A percentile compares a stretch with the other conserved stretches of the same genome.
These are phyloP conservation scores for Apostichopus japonicus DNA, from an alignment of 35 echinoderm and acorn worm species.

Conservation along the genomic window DNA sequence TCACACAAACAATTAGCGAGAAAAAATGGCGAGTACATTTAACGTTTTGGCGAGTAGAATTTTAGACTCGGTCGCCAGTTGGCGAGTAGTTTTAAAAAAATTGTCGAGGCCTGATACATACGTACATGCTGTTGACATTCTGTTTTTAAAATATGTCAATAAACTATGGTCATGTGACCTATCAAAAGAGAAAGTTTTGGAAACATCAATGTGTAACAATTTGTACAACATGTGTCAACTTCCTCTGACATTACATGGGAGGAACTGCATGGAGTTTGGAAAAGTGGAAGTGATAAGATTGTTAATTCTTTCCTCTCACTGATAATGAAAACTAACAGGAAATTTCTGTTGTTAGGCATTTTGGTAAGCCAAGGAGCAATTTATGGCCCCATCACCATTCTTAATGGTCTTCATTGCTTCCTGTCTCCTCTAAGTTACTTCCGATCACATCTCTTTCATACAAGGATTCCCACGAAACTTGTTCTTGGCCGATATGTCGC, in stretches of 20 bases:
- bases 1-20: too few relatives aligned
- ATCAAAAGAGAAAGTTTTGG: neutral
- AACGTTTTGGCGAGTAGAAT: too few relatives aligned
- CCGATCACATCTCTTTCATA: neutral
- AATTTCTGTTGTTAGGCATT: conserved; percentile 5
- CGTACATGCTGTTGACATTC: too few relatives aligned
- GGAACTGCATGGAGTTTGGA: neutral
- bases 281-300: conserved; percentile 18
- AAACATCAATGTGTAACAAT: neutral
- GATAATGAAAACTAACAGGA: conserved; percentile 44
- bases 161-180: neutral
- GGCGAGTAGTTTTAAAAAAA: too few relatives aligned
- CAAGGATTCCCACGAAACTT: conserved; percentile 21
- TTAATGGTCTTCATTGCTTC: neutral
- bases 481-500: neutral
- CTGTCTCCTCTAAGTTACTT: neutral
- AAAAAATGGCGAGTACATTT: too few relatives aligned
- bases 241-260: neutral
- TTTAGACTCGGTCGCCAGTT: too few relatives aligned
- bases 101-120: too few relatives aligned
- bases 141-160: neutral
- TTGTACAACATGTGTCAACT: conserved; percentile 10
- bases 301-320: conserved; percentile 14
- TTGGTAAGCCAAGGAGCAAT: neutral
- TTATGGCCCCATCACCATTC: neutral